These are phyloP conservation scores for Sceloporus undulatus DNA, from an alignment of 2,113 vertebrate species.

Conservation along the genomic window DNA sequence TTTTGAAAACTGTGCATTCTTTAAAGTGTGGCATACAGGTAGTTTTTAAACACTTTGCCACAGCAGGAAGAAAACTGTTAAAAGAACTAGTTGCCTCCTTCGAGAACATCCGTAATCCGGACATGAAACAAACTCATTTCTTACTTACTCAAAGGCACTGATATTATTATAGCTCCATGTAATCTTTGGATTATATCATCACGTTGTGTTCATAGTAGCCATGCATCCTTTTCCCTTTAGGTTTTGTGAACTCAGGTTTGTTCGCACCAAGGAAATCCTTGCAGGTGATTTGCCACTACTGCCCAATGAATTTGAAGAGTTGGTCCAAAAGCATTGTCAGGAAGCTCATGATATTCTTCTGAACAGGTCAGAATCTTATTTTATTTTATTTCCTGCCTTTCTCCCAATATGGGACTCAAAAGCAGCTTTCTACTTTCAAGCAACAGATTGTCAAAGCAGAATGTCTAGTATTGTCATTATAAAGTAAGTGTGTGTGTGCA, in stretches of 20 bases:
- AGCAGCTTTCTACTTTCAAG: background rate
- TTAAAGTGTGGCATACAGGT: too few species aligned
- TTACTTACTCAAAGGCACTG: background rate
- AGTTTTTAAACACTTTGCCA: too few species aligned
- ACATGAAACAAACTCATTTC: background rate
- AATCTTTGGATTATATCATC: background rate
- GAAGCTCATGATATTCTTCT: conserved; percentile 78
- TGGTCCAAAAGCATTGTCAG: conserved; percentile 83
- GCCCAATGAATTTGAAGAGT: conserved; percentile 77
- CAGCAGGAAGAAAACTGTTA: background rate
- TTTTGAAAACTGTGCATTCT: too few species aligned
- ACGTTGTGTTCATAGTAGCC: rapidly evolving
- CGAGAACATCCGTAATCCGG: background rate
- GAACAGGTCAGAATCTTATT: conserved; percentile 78
- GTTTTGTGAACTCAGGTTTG: conserved; percentile 85
- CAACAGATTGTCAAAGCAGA: background rate
- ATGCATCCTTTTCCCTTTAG: conserved; percentile 65
- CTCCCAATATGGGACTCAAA: too few species aligned
- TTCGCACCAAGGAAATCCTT: conserved; percentile 80
- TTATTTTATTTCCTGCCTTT: too few species aligned
- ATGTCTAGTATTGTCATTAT: background rate
- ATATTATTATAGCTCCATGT: background rate
- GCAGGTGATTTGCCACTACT: conserved; percentile 78
- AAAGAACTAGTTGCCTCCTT: too few species aligned
- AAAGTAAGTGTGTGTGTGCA: too few species aligned